Percentiles rank a stretch among this genome's conserved stretches.
phyloP scores from a whole-genome alignment of 2,797 vertebrate species.

The Pyrrhura leucotis region DNA sequence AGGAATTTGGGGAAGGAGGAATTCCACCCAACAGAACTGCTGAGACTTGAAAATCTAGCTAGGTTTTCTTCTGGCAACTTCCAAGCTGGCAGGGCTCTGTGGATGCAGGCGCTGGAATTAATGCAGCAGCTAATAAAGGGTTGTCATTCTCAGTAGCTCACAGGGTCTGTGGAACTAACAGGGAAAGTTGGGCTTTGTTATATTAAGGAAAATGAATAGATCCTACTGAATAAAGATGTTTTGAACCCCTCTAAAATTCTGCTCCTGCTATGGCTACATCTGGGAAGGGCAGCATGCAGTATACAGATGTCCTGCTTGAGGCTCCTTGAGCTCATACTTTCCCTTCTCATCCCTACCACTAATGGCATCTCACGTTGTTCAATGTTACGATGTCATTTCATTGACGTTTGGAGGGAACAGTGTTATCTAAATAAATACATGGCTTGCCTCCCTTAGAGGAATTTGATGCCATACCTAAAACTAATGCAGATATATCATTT shows the following conservation, averaged over 20 bases:
- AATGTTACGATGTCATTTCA: background rate
- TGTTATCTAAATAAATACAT: background rate
- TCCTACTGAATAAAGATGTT: background rate
- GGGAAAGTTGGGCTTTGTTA: background rate
- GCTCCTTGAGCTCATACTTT: background rate
- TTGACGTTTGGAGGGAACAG: background rate
- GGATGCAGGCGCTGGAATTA: background rate
- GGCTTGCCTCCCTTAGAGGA: background rate
- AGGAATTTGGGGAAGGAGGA: conserved; percentile 35
- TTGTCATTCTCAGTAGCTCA: background rate
- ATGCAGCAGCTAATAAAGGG: background rate
- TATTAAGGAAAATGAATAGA: background rate
- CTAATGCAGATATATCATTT: background rate
- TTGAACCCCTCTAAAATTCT: background rate
- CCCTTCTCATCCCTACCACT: background rate
- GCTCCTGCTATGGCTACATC: background rate
- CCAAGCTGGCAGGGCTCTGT: background rate
- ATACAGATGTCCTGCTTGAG: background rate
- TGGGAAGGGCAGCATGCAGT: background rate
- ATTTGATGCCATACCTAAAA: background rate
- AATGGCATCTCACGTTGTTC: background rate
- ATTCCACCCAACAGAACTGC: conserved; percentile 14
- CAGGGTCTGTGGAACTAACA: background rate
- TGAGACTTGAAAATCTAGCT: conserved; percentile 32
- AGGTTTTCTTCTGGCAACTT: conserved; percentile 12